Evolutionary conservation across 2,797 vertebrate genomes (phyloP).

Genomic region (Syndactyla subalaris): DNA sequence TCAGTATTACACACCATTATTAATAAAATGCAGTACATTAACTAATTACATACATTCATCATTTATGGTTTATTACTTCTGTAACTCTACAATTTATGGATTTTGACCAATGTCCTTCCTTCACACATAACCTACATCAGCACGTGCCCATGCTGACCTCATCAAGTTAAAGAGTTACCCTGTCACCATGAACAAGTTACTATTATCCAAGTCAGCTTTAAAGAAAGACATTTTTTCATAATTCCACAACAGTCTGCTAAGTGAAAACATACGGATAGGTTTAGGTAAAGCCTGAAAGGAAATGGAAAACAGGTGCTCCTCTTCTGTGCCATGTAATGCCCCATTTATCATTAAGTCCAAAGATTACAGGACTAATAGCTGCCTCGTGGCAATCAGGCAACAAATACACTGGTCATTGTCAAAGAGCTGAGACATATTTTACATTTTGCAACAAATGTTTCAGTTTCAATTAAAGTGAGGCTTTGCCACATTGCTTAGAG

Average conservation of each 20-base stretch:
- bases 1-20: neutral
- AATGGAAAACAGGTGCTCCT: constrained; percentile 97
- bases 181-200: constrained; percentile 85
- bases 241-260: constrained; percentile 91
- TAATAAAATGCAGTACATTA: constrained; percentile 27
- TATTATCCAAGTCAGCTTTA: constrained; percentile 85
- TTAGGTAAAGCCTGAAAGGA: constrained; percentile 86
- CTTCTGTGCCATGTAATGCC: constrained; percentile 92
- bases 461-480: constrained; percentile 97
- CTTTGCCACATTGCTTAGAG: constrained; percentile 83
- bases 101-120: neutral
- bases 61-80: neutral
- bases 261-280: constrained; percentile 88
- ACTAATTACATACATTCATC: constrained; percentile 27
- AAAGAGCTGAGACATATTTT: constrained; percentile 95
- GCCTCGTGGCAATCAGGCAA: constrained; percentile 88
- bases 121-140: constrained; percentile 50
- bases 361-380: constrained; percentile 97
- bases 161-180: constrained; percentile 81
- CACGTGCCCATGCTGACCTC: constrained; percentile 75
- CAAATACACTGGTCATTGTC: constrained; percentile 80
- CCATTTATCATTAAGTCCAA: constrained; percentile 92
- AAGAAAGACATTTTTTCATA: constrained; percentile 94
- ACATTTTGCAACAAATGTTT: constrained; percentile 94
- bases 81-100: neutral